Evolutionary conservation across 2,113 vertebrate species (phyloP).

Genomic region (Plecturocebus donacophilus): DNA sequence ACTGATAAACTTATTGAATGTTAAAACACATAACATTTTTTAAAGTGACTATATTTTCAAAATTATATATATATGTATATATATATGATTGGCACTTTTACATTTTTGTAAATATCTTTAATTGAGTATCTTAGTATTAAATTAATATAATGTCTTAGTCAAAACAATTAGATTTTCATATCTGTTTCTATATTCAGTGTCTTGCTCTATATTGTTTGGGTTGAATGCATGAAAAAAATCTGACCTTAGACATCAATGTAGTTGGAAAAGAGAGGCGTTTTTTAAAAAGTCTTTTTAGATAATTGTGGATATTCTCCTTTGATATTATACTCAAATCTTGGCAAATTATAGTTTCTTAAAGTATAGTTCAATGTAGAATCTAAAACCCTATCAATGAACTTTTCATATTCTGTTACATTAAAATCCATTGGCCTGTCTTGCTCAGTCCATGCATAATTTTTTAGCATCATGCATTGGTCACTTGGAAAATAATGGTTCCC

Average conservation of each 20-base stretch:
- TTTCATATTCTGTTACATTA: not conserved
- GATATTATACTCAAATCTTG: not conserved
- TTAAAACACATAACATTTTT: not conserved
- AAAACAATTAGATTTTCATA: not conserved
- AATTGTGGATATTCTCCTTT: not conserved
- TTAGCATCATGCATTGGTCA: not conserved
- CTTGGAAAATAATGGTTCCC: not conserved
- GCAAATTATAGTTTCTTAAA: not conserved
- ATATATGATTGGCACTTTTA: not conserved
- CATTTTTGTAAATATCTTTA: not conserved
- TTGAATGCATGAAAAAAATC: not conserved
- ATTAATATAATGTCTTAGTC: not conserved
- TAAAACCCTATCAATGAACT: not conserved
- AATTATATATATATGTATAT: not conserved
- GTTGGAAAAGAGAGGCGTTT: not conserved
- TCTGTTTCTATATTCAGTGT: slow-evolving; percentile 1
- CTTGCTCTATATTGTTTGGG: not conserved
- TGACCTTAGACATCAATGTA: not conserved
- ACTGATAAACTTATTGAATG: not conserved
- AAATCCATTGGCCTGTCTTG: not conserved
- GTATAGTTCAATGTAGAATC: not conserved
- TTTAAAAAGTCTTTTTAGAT: not conserved
- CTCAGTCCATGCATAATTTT: not conserved
- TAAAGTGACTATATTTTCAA: not conserved
- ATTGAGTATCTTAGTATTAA: not conserved